Evolutionary conservation across 2,113 vertebrate genomes (phyloP).

Genomic region (Phocoena phocoena): DNA sequence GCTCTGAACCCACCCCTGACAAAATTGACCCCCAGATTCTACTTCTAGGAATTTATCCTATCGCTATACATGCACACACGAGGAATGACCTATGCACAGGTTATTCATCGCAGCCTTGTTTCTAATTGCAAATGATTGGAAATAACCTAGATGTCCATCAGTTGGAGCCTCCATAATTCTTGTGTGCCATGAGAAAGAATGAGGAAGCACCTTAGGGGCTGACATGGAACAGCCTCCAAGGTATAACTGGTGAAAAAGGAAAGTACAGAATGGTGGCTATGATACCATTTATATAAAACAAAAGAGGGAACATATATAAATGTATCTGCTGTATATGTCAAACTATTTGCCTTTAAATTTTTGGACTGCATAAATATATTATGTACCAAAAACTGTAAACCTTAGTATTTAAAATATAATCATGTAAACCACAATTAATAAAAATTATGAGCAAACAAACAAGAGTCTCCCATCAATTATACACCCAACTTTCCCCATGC

Average conservation of each 20-base stretch:
- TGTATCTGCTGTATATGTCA: background rate
- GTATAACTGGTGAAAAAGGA: background rate
- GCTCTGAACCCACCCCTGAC: background rate
- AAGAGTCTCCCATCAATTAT: background rate
- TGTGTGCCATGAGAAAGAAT: background rate
- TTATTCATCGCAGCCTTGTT: background rate
- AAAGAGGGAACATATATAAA: background rate
- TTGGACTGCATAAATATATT: background rate
- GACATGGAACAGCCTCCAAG: background rate
- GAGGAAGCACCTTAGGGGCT: background rate
- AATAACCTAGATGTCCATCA: background rate
- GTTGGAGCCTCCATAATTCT: background rate
- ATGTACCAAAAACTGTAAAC: background rate
- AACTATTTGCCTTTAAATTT: background rate
- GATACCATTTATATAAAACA: background rate
- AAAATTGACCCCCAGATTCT: background rate
- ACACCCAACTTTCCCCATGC: background rate
- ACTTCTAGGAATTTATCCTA: background rate
- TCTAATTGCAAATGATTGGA: background rate
- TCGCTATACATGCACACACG: background rate
- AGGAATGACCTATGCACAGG: background rate
- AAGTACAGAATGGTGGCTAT: background rate
- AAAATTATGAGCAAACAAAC: background rate
- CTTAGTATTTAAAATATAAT: slow-evolving; percentile 11
- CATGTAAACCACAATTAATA: background rate